Conservation (phyloP, 1,140 invertebrate genomes). For the Euwallacea fornicatus region DNA sequence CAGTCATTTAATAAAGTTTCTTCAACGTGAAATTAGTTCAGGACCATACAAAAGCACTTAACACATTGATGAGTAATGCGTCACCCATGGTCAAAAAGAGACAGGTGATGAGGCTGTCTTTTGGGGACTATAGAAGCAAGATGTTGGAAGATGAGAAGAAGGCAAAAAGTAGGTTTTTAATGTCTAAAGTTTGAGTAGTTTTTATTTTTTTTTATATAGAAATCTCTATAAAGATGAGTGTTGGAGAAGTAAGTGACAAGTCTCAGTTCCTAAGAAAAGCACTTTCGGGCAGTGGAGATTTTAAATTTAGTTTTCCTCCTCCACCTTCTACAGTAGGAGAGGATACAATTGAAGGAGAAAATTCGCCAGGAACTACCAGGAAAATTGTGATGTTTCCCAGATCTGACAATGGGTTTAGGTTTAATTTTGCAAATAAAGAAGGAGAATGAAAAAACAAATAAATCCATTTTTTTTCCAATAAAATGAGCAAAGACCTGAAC, state of each 20-base stretch:
- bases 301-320: conserved; percentile 54
- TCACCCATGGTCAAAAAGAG: conserved; percentile 69
- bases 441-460: background rate
- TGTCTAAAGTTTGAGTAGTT: background rate
- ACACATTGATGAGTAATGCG: conserved; percentile 66
- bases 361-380: background rate
- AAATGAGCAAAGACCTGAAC: too few species aligned
- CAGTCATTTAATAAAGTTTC: background rate
- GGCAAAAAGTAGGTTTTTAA: conserved; percentile 52
- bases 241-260: conserved; percentile 54
- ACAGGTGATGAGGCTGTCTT: conserved; percentile 70
- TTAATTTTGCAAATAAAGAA: conserved; percentile 56
- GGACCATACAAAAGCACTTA: conserved; percentile 64
- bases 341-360: background rate
- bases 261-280: conserved; percentile 61
- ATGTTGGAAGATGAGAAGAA: conserved; percentile 75
- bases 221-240: conserved; percentile 54
- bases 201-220: conserved; percentile 13
- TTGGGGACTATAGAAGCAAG: conserved; percentile 73
- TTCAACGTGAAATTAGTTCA: conserved; percentile 55
- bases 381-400: conserved; percentile 38
- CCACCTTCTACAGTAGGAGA: background rate
- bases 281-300: conserved; percentile 46
- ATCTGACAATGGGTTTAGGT: conserved; percentile 56
- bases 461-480: too few species aligned